phyloP scores from a whole-genome alignment of 2,888 invertebrate species.

The Spilarctia lutea region DNA sequence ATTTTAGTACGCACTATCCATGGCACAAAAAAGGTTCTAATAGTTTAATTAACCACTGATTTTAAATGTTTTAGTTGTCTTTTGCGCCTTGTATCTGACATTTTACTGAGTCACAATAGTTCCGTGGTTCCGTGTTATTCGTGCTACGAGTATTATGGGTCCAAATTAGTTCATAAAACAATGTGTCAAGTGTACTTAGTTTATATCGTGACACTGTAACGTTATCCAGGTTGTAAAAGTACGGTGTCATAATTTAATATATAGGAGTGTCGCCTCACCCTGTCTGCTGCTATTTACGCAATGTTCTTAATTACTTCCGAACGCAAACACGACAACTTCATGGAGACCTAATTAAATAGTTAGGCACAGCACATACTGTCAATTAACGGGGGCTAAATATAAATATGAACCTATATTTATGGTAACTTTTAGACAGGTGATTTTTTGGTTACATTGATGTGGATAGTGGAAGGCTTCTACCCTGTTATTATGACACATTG shows the following conservation, averaged over 20 bases:
- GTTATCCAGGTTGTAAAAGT: constrained; percentile 54
- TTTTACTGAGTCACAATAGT: background rate
- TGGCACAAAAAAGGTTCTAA: background rate
- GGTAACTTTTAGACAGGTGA: constrained; percentile 23
- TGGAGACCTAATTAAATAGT: constrained; percentile 54
- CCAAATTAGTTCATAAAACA: constrained; percentile 41
- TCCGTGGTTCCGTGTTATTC: background rate
- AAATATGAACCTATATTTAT: constrained; percentile 17
- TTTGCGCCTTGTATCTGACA: background rate
- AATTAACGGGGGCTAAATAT: constrained; percentile 33
- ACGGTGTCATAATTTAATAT: constrained; percentile 64
- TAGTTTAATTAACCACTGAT: background rate
- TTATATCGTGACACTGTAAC: constrained; percentile 64
- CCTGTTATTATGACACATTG: background rate
- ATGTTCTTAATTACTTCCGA: constrained; percentile 74
- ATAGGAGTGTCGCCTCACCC: constrained; percentile 75
- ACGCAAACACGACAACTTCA: constrained; percentile 68
- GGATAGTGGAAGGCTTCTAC: background rate
- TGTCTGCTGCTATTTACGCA: constrained; percentile 66
- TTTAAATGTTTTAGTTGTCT: background rate
- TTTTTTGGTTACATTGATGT: background rate
- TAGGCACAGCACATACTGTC: constrained; percentile 37
- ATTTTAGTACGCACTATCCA: no score
- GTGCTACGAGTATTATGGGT: background rate
- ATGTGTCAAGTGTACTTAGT: constrained; percentile 48